These are phyloP conservation scores for Acridotheres tristis DNA, from an alignment of 2,797 vertebrate species.

Conservation along the genomic window DNA sequence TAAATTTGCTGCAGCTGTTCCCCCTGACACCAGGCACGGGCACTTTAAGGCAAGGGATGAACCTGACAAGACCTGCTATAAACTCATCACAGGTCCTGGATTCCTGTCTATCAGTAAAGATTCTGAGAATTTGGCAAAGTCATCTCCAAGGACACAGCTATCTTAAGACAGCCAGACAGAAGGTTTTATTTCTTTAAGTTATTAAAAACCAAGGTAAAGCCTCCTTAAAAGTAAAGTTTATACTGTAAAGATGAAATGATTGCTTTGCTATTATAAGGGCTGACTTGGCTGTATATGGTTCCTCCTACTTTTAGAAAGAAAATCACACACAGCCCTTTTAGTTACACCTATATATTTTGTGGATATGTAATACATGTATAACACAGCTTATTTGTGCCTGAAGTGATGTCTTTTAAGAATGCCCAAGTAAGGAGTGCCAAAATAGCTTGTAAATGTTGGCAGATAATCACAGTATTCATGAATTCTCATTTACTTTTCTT, in stretches of 20 bases:
- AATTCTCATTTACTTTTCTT: conserved; percentile 25
- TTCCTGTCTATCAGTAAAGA: background rate
- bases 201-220: background rate
- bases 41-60: background rate
- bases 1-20: background rate
- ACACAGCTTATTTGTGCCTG: background rate
- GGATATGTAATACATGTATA: background rate
- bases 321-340: background rate
- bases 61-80: background rate
- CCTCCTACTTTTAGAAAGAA: background rate
- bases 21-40: fast-evolving
- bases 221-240: background rate
- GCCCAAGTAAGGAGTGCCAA: background rate
- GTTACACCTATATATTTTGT: background rate
- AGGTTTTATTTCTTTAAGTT: background rate
- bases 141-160: background rate
- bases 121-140: background rate
- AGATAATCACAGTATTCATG: background rate
- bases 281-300: background rate
- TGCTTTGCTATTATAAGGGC: background rate
- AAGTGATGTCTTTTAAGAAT: background rate
- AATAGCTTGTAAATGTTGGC: background rate
- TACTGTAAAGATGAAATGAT: background rate
- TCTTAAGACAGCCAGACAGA: background rate
- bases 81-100: background rate